Base-by-base conservation (phyloP, 2,797 vertebrate genomes). In the Falco biarmicus region DNA sequence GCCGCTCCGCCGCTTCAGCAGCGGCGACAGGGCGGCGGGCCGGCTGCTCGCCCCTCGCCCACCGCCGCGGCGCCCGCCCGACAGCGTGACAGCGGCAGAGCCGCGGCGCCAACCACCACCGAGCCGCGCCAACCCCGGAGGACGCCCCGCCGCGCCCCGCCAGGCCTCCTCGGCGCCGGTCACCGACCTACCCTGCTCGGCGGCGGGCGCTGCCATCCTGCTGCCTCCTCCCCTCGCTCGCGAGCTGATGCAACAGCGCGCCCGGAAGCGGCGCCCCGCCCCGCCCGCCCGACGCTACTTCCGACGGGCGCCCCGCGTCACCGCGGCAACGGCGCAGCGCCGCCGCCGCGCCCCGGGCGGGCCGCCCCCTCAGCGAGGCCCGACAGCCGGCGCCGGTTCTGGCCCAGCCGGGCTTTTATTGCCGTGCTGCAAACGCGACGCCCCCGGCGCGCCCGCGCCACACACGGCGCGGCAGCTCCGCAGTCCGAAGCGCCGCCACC, bases 191-290 rank as follows among this genome's bases (percentile, higher is more conserved):
- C 99, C 98, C 96, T 97, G 96, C 41, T 99, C 98, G 94, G 78
- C 98, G 13, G 88, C 97, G 29, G 98, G 95, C 81, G 93, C 97
- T 96, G 99, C 98, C 99, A 99, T 99, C 43, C 85, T 71, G 24
- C 25, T 28, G 48, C 70, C 81, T 22, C 84, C 79, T 39, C 15
- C 79, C 31, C 56, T 64, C 6, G 9, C 88, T 61, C 54, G 64
- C 81, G 97, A 96, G 96, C 98, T 98, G 99, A 99, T 99, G 99
- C 99, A 99, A 99, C 98, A 98, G 95, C 97, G 98, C 98, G 97
- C 94, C 98, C 98, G 98, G 98, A 98, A 98, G 96, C 84, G 17
- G 54, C 34, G 74, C 95, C 88, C 95, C 96, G 82, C 96, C 97
- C 89, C 89, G 3, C 45, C 73, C 54, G 37, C 80, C 85, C 63